These are phyloP conservation scores for Volucella inflata DNA, from an alignment of 2,888 invertebrate species.

Conservation along the genomic window DNA sequence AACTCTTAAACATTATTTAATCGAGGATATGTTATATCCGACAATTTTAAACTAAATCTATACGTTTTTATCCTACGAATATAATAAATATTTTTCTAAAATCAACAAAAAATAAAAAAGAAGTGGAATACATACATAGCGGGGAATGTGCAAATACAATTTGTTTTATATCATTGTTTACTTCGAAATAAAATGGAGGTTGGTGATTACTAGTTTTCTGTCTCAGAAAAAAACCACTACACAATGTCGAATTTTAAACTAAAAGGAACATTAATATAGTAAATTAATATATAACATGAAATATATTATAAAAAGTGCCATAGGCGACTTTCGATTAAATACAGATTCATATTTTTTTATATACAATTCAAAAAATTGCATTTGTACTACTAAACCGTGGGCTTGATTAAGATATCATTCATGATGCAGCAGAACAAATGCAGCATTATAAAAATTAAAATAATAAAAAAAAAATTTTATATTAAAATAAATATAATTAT, in stretches of 20 bases:
- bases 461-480: constrained; percentile 71
- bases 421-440: constrained; percentile 45
- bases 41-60: constrained; percentile 6
- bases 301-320: constrained; percentile 63
- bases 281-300: constrained; percentile 50
- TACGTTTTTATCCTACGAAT: constrained; percentile 44
- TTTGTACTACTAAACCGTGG: constrained; percentile 69
- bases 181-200: constrained; percentile 33
- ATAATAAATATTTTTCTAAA: too few relatives aligned
- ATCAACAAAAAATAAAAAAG: too few relatives aligned
- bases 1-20: background rate
- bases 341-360: constrained; percentile 75
- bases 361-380: constrained; percentile 72
- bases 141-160: constrained; percentile 73
- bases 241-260: constrained; percentile 51
- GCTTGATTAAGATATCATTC: constrained; percentile 59
- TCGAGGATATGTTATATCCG: constrained; percentile 10
- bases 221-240: constrained; percentile 37
- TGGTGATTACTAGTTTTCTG: constrained; percentile 55
- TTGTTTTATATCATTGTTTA: constrained; percentile 46
- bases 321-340: constrained; percentile 72
- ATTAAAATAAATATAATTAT: constrained; percentile 54
- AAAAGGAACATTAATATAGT: constrained; percentile 52
- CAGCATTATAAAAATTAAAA: constrained; percentile 58
- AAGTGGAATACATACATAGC: constrained; percentile 41